Evolutionary conservation across 2,888 invertebrate genomes (phyloP).

Genomic region (Cancer borealis): DNA sequence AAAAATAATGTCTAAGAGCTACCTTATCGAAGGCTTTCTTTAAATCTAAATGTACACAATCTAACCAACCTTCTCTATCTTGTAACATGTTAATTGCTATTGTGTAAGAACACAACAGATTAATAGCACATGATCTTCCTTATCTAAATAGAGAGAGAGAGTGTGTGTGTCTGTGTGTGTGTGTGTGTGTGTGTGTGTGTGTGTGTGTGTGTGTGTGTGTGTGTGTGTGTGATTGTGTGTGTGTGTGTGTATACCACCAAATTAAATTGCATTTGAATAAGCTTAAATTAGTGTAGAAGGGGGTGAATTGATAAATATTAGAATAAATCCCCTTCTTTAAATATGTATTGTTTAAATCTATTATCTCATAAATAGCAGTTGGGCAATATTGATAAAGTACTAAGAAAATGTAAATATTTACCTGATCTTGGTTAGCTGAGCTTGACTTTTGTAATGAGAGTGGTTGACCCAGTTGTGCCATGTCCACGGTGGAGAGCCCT

Average conservation of each 20-base stretch:
- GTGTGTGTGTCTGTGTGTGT: background rate
- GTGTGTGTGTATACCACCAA: too few species aligned
- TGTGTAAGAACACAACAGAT: too few species aligned
- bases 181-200: background rate
- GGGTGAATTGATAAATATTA: background rate
- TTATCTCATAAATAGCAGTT: background rate
- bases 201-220: background rate
- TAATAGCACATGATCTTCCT: too few species aligned
- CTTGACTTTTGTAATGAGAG: slow-evolving; percentile 65
- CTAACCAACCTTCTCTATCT: too few species aligned
- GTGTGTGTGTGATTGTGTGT: too few species aligned
- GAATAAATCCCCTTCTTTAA: background rate
- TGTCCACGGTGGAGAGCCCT: slow-evolving; percentile 67
- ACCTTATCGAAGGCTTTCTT: too few species aligned
- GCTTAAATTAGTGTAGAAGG: background rate
- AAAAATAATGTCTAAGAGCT: too few species aligned
- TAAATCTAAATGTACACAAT: too few species aligned
- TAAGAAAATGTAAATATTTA: slow-evolving; percentile 21
- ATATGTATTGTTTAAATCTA: background rate
- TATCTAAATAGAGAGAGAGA: background rate
- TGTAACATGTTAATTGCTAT: too few species aligned
- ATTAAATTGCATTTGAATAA: background rate
- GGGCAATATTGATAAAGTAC: background rate
- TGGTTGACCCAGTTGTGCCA: slow-evolving; percentile 65
- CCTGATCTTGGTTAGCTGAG: slow-evolving; percentile 59